These are phyloP conservation scores for Muntiacus reevesi DNA, from an alignment of 2,113 vertebrate species.

Conservation along the genomic window DNA sequence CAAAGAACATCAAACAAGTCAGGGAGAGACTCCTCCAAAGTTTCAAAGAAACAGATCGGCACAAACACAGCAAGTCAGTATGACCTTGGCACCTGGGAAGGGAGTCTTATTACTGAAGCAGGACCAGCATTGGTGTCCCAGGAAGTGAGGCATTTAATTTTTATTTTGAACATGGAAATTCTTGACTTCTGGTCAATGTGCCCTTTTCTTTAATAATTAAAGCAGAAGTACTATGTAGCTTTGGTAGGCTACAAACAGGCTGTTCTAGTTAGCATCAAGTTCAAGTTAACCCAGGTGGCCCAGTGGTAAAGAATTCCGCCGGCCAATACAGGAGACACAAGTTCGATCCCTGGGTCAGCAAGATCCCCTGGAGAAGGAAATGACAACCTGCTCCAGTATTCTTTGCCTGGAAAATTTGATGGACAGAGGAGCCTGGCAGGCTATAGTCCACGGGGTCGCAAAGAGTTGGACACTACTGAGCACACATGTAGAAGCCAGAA, in stretches of 20 bases:
- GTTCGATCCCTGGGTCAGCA: background rate
- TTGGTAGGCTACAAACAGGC: background rate
- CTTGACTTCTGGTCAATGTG: background rate
- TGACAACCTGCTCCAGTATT: background rate
- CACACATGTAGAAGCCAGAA: background rate
- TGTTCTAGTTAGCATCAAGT: background rate
- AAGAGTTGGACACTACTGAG: background rate
- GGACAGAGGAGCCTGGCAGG: background rate
- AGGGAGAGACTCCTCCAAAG: too few species aligned
- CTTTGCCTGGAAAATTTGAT: background rate
- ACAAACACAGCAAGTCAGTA: background rate
- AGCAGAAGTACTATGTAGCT: background rate
- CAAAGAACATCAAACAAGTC: background rate
- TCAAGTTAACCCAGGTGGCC: background rate
- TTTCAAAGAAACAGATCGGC: background rate
- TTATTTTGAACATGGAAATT: background rate
- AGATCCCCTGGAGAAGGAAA: background rate
- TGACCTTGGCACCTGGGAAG: background rate
- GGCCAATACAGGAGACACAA: background rate
- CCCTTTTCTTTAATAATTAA: background rate
- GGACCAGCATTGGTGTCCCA: background rate
- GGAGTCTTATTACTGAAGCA: background rate
- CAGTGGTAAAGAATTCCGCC: background rate
- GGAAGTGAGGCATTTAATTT: background rate
- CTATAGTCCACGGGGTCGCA: background rate